Evolutionary conservation across 2,113 vertebrate genomes (phyloP), one percentile per base, ranked within the genome.

Genomic region (Scatophagus argus): DNA sequence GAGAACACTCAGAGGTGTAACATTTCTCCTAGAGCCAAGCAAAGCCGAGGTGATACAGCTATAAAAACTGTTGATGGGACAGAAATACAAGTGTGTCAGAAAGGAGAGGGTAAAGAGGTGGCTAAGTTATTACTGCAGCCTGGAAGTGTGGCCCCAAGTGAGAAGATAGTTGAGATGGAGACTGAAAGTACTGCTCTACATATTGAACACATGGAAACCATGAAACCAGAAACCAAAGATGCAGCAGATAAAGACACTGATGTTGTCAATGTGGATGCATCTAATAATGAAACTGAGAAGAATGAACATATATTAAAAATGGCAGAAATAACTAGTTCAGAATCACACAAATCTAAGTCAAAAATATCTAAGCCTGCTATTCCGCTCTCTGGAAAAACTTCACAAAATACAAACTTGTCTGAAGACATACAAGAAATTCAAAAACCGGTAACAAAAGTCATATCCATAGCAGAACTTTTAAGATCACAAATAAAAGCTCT

Each of bases 381-480:
- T 9, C 52, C 38, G 23, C 17, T 8, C 4, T 38, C 5, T 11
- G 31, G 56, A 84, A 84, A 76, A 51, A 19, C 13, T 13, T 4
- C 41, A 36, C 59, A 78, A 38, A 63, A n/a, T 8, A 39, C 11
- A 65, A 75, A 54, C 11, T 1, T 43, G 8, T 12, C 65, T 8
- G 39, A 63, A 55, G 21, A 9, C 16, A 41, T 87, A 16, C 66
- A 81, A 23, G 81, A 90, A 86, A 66, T 85, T 52, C 43, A 34
- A 51, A 78, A 75, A 58, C 72, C 88, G 17, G 85, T 59, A 21
- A 55, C 83, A 43, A 85, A 84, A 80, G 66, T 91, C 1, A 80
- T 89, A 71, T 91, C 91, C 32, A 51, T 92, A 23, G 90, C 92
- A 62, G 92, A 92, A 71, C 54, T 90, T 27, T 72, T 93, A 31